Percentiles rank a stretch among this genome's conserved stretches.
These are phyloP conservation scores for Torymus auratus DNA, from an alignment of 2,888 invertebrate genomes.

Conservation along the genomic window DNA sequence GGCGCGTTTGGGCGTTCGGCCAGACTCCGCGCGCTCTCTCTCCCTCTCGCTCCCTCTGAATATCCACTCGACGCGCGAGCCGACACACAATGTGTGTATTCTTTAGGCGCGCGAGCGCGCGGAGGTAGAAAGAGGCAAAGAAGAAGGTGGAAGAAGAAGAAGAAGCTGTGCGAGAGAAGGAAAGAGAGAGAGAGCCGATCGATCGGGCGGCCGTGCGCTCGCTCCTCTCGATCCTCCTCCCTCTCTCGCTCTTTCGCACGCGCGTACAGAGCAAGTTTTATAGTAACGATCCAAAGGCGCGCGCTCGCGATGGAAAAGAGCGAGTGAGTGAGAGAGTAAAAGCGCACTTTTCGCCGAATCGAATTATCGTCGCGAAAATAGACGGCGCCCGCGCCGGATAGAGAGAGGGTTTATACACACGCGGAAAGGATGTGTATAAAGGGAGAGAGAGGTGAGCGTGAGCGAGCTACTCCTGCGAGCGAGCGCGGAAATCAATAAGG, in stretches of 20 bases:
- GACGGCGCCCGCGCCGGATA: too few relatives aligned
- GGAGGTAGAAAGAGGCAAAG: not conserved
- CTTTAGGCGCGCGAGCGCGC: not conserved
- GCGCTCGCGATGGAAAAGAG: not conserved
- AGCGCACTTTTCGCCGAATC: too few relatives aligned
- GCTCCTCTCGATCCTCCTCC: too few relatives aligned
- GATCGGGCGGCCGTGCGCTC: not conserved
- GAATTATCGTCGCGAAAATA: too few relatives aligned
- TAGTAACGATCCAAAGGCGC: not conserved
- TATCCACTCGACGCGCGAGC: constrained; percentile 6
- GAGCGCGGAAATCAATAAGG: constrained; percentile 38
- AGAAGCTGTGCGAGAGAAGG: not conserved
- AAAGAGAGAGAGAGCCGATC: constrained; percentile 3
- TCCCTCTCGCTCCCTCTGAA: constrained; percentile 31
- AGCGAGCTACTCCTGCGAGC: constrained; percentile 17
- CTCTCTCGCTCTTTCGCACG: too few relatives aligned
- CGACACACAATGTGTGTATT: constrained; percentile 4
- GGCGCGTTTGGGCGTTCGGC: too few relatives aligned
- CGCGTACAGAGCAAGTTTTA: too few relatives aligned
- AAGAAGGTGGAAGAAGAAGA: not conserved
- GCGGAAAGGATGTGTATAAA: too few relatives aligned
- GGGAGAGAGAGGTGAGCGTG: not conserved
- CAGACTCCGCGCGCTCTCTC: constrained; percentile 39
- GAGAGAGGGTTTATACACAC: too few relatives aligned
- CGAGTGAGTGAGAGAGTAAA: not conserved